Conservation (phyloP, 2,113 vertebrate genomes). For the Dolichallabes microphthalmus region DNA sequence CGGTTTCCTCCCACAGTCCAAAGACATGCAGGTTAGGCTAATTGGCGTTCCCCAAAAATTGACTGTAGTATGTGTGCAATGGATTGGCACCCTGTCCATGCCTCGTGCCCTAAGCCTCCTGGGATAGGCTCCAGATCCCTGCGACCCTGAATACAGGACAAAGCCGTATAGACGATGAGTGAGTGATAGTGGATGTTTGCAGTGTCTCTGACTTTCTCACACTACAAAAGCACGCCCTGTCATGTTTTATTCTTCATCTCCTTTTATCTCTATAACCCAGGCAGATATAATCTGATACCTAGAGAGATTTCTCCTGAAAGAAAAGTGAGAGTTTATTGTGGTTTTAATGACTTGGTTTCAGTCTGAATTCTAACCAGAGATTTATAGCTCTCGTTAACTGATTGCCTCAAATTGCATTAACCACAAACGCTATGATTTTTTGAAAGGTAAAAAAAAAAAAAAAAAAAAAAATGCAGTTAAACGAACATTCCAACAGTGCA, state of each 20-base stretch:
- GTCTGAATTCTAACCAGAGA: not conserved
- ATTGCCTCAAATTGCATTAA: conserved; percentile 6
- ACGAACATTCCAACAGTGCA: not conserved
- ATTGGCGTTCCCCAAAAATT: too few relatives aligned
- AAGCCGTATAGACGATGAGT: too few relatives aligned
- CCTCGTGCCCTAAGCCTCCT: too few relatives aligned
- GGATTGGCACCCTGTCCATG: too few relatives aligned
- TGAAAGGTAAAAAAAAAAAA: too few relatives aligned
- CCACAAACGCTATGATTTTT: not conserved
- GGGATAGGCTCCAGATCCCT: too few relatives aligned
- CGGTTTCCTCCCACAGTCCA: too few relatives aligned
- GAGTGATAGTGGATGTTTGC: not conserved
- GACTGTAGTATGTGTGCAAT: too few relatives aligned
- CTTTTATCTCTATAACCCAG: not conserved
- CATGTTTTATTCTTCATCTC: not conserved
- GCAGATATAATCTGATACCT: not conserved
- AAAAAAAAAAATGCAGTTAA: not conserved
- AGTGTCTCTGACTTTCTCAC: not conserved
- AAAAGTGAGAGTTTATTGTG: not conserved
- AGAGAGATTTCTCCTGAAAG: not conserved
- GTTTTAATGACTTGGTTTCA: not conserved
- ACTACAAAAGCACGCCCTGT: not conserved
- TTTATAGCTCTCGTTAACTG: conserved; percentile 2
- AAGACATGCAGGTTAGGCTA: too few relatives aligned
- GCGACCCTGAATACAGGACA: too few relatives aligned